Base-by-base conservation (phyloP, 1,140 invertebrate species). In the Subanguina moxae region DNA sequence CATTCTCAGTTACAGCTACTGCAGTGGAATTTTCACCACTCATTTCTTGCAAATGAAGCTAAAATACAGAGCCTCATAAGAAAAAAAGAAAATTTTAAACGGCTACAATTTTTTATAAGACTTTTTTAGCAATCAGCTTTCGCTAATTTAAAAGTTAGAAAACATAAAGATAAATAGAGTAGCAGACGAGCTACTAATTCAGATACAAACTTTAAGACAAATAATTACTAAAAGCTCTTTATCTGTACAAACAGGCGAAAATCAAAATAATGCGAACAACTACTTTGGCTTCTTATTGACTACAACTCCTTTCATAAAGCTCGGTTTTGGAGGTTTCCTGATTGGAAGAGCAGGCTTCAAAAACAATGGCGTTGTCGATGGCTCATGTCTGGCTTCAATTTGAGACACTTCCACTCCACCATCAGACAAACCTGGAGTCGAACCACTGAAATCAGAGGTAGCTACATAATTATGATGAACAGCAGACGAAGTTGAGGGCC, bases 221-320 rank as follows among this genome's bases (percentile, higher is more conserved):
- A n/a, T n/a, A n/a, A n/a, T n/a, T n/a, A n/a, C n/a, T n/a, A n/a
- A n/a, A n/a, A 38, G 11, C 32, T 3, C 32, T 38, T 38, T 38
- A 38, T 38, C 11, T 38, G 32, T 38, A 38, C 32, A 38, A 11
- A 38, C 32, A 38, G 3, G 32, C 48, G 23, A 52, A 21, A 52
- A 52, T 3, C n/a, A 19, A 52, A 52, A 52, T 52, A 52, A 21
- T 3, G 17, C 23, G 15, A 52, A 8, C 58, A 56, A 28, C 28
- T 28, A 56, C 62, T 64, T 64, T 64, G 32, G 38, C 13, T 48
- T 64, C 57, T 62, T 64, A 3, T 63, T 64, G n/a, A 64, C 56
- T 3, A 63, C 57, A 19, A 64, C 62, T n/a, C 62, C 62, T 19
- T 62, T 64, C 58, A 61, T 61, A 61, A 61, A 61, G 27, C 28